phyloP scores from a whole-genome alignment of 2,888 invertebrate genomes.

The Eupithecia centaureata region DNA sequence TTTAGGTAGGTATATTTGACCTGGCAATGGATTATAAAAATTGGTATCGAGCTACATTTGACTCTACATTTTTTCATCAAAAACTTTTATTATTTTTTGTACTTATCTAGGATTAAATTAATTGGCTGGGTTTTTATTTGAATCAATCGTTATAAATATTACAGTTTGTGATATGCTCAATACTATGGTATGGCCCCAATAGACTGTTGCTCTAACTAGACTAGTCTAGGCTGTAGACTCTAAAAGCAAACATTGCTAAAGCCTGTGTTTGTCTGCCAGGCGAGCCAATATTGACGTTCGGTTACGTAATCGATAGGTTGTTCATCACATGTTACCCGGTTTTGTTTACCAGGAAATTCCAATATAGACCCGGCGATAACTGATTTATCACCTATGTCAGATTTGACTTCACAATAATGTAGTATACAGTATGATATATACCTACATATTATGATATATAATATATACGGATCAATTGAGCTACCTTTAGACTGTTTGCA shows the following conservation, averaged over 20 bases:
- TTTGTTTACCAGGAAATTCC: slow-evolving; percentile 5
- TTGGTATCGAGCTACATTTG: background rate
- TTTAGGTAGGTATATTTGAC: no score
- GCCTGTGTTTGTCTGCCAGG: slow-evolving; percentile 2
- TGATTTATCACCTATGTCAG: background rate
- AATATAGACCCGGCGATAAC: background rate
- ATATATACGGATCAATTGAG: no score
- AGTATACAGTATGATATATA: no score
- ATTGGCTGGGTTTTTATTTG: background rate
- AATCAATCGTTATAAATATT: background rate
- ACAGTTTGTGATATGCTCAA: background rate
- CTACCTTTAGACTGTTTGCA: no score
- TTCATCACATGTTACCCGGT: background rate
- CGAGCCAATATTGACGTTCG: slow-evolving; percentile 3
- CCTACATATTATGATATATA: no score
- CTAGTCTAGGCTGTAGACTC: background rate
- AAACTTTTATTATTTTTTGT: background rate
- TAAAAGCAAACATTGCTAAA: slow-evolving; percentile 2
- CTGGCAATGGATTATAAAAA: no score
- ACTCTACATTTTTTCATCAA: background rate
- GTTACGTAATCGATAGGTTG: slow-evolving; percentile 6
- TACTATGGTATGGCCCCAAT: background rate
- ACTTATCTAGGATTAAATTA: background rate
- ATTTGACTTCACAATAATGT: background rate
- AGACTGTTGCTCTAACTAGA: background rate